phyloP scores from a whole-genome alignment of 2,888 invertebrate species.

The Sphaeridia pumilis region DNA sequence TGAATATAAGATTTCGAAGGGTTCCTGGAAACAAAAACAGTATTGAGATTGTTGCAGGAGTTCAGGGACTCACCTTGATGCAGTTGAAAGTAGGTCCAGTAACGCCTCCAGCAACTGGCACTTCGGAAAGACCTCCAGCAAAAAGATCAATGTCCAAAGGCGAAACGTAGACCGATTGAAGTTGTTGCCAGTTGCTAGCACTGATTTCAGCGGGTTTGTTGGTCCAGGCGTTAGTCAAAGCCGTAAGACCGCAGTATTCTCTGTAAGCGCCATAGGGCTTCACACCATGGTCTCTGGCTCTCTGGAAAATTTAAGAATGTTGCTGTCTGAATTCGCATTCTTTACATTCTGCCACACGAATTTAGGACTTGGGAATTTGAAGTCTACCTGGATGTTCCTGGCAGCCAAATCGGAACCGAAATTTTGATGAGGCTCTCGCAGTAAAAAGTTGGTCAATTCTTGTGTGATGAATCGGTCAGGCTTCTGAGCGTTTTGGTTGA shows the following conservation, averaged over 20 bases:
- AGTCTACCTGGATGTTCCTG: constrained; percentile 19
- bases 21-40: not conserved
- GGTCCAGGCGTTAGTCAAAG: constrained; percentile 18
- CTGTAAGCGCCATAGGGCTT: constrained; percentile 20
- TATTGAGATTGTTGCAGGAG: not conserved
- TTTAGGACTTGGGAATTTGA: not conserved
- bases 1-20: not conserved
- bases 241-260: constrained; percentile 15
- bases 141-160: constrained; percentile 64
- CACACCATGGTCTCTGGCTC: constrained; percentile 27
- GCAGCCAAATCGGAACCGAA: constrained; percentile 32
- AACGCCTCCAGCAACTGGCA: constrained; percentile 62
- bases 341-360: not conserved
- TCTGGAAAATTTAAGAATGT: constrained; percentile 4
- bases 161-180: constrained; percentile 18
- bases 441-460: constrained; percentile 31
- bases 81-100: constrained; percentile 82
- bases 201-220: constrained; percentile 22
- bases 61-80: constrained; percentile 45
- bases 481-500: constrained; percentile 32
- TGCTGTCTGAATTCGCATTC: not conserved
- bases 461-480: constrained; percentile 33
- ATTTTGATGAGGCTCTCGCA: constrained; percentile 20
- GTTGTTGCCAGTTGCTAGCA: constrained; percentile 19
- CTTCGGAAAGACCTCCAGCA: constrained; percentile 70